Base-by-base conservation (phyloP, 2,113 vertebrate species). In the Calyptommatus sinebrachiatus region DNA sequence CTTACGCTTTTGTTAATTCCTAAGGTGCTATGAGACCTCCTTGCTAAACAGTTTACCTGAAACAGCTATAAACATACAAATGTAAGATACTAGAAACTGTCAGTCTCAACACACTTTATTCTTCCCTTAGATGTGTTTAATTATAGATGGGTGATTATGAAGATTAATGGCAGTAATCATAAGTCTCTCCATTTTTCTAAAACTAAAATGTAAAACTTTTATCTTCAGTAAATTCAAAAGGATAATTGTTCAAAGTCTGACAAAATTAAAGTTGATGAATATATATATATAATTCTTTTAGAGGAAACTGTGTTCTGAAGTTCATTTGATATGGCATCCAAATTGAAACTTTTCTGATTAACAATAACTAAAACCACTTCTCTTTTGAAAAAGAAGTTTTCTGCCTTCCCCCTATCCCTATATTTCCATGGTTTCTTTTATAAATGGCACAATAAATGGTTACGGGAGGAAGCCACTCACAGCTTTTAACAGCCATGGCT, bases 401-500 rank as follows among this genome's bases (percentile, higher is more conserved):
- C 78, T 88, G 76, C 78, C 85, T 81, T 79, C 46, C 71, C 66
- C 67, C 62, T 80, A 69, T 76, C n/a, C 31, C 60, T 31, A 20
- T 80, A 82, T 82, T 85, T 89, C 80, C 70, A 83, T 0, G 0
- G 72, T 74, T 72, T 28, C 75, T 80, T 83, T 87, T 87, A 81
- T 85, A 76, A 92, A 83, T 81, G 50, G 80, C 89, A 67, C 78
- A 78, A 78, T 79, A 76, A 79, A 48, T 0, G 0, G 88, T 87
- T 89, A 83, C 79, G 0, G 29, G 82, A 81, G 88, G 86, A 93
- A 90, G 87, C 82, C 88, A 82, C 86, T 89, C 89, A 76, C 48
- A 81, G 87, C 91, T 91, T 88, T 87, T 92, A 88, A 83, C 16
- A 79, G 85, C 84, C 16, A 0, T 84, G 85, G 78, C 85, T 91